A percentile compares a stretch with the other conserved stretches of the same genome.
phyloP scores from a whole-genome alignment of 2,797 vertebrate species.

The Anguilla anguilla region DNA sequence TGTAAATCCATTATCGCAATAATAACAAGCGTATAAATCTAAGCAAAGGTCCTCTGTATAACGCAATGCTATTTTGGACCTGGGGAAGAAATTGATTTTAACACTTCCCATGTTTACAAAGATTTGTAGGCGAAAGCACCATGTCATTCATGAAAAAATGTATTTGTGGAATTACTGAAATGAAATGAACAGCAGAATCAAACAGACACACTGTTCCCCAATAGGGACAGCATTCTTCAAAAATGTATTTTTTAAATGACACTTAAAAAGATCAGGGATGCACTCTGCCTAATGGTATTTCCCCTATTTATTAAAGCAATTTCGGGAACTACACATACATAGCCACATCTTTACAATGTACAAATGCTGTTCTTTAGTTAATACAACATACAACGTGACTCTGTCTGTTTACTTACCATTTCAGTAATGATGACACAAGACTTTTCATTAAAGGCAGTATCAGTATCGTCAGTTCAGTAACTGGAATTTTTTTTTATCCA shows the following conservation, averaged over 20 bases:
- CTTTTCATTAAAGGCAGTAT: background rate
- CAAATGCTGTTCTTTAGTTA: background rate
- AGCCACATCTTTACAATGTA: background rate
- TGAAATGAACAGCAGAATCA: background rate
- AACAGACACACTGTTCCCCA: background rate
- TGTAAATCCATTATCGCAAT: background rate
- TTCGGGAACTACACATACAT: background rate
- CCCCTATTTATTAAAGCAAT: no score
- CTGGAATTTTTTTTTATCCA: background rate
- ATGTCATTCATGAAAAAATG: background rate
- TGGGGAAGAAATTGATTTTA: background rate
- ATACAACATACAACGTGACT: background rate
- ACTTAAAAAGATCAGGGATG: no score
- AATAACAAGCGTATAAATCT: background rate
- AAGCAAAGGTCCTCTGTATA: background rate
- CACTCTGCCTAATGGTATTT: no score
- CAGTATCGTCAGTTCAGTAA: background rate
- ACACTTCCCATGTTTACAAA: background rate
- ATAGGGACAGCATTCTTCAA: background rate
- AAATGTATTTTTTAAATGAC: background rate
- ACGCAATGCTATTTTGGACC: background rate
- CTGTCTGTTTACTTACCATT: conserved; percentile 12
- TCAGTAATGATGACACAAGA: background rate
- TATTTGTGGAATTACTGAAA: background rate
- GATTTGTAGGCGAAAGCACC: background rate